A percentile compares a stretch with the other conserved stretches of the same genome.
These are phyloP conservation scores for Hippocampus guttulatus DNA, from an alignment of 2,113 vertebrate genomes.

Conservation along the genomic window DNA sequence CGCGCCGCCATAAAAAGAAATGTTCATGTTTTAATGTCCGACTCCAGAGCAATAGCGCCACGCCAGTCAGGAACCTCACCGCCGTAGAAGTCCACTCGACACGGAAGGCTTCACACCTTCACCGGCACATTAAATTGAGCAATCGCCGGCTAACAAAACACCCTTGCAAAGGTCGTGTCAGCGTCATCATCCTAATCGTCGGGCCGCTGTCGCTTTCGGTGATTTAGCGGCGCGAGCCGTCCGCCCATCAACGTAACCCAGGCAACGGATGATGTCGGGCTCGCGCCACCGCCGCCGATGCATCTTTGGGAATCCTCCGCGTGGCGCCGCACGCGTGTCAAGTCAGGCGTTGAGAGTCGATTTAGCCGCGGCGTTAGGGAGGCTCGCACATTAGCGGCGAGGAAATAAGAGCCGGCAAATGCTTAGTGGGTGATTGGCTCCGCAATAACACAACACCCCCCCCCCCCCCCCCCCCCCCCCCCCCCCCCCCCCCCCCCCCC, in stretches of 20 bases:
- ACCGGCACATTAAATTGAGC: conserved; percentile 57
- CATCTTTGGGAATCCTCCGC: conserved; percentile 57
- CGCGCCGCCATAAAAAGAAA: too few species aligned
- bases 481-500: conserved; percentile 49
- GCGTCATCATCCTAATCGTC: conserved; percentile 61
- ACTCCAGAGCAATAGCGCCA: too few species aligned
- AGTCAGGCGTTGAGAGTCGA: conserved; percentile 69
- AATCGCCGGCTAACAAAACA: conserved; percentile 49
- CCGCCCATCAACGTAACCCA: conserved; percentile 52
- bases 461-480: conserved; percentile 52
- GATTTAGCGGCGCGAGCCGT: conserved; percentile 57
- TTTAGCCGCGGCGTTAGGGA: conserved; percentile 65
- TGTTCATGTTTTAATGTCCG: too few species aligned
- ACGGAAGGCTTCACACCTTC: conserved; percentile 13
- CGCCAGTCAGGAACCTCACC: background rate
- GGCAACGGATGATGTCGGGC: conserved; percentile 47
- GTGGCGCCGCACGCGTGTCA: conserved; percentile 51
- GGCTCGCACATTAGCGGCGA: conserved; percentile 62
- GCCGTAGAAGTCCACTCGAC: background rate
- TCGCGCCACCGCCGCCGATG: conserved; percentile 32
- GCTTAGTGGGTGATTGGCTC: conserved; percentile 71
- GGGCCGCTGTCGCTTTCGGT: conserved; percentile 40
- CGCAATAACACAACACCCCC: conserved; percentile 66
- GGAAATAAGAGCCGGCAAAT: conserved; percentile 68
- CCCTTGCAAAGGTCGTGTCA: conserved; percentile 62